phyloP scores from a whole-genome alignment of 1,140 invertebrate species.

The Eulimnadia texana region DNA sequence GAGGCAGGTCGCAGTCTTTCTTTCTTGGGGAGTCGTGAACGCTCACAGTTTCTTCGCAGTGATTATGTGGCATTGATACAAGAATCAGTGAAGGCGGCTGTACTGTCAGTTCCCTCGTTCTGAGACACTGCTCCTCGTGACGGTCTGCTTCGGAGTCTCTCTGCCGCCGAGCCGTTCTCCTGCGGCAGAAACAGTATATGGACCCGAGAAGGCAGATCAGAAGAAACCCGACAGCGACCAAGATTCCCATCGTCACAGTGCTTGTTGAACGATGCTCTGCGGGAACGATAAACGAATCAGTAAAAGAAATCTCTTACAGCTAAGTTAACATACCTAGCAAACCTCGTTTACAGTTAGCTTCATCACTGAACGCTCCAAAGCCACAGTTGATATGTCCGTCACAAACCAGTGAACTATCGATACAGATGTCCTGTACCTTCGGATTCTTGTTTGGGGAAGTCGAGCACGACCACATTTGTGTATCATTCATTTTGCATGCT shows the following conservation, averaged over 20 bases:
- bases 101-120: background rate
- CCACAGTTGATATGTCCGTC: slow-evolving; percentile 15
- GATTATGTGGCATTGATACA: background rate
- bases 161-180: background rate
- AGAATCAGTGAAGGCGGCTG: background rate
- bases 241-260: slow-evolving; percentile 6
- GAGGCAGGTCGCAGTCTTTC: slow-evolving; percentile 9
- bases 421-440: slow-evolving; percentile 6
- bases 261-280: background rate
- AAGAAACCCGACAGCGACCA: background rate
- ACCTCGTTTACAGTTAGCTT: background rate
- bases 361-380: slow-evolving; percentile 6
- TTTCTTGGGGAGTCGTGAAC: background rate
- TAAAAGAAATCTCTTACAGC: background rate
- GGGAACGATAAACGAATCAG: background rate
- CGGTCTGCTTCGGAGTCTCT: background rate
- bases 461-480: background rate
- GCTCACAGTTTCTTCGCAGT: background rate
- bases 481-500: slow-evolving; percentile 14
- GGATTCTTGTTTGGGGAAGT: background rate
- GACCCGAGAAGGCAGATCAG: slow-evolving; percentile 2
- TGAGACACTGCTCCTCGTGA: background rate
- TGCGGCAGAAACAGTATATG: slow-evolving; percentile 6
- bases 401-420: slow-evolving; percentile 2
- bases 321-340: background rate